phyloP scores from a whole-genome alignment of 2,113 vertebrate species.

The Periophthalmodon schlosseri region DNA sequence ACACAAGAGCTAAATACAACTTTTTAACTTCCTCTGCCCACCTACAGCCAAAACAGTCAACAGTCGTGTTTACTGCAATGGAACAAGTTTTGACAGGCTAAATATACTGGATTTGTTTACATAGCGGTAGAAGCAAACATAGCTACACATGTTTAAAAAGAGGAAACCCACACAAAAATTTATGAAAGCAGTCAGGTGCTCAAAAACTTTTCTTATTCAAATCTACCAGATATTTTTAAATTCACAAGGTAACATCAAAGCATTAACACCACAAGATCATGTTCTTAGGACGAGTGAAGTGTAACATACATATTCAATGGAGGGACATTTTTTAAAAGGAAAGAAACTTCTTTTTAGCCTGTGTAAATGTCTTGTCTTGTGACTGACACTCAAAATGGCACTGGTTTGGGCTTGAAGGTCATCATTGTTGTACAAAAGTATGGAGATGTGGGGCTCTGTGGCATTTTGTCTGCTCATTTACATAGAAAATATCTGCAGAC shows the following conservation, averaged over 20 bases:
- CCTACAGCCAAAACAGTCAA: conserved; percentile 41
- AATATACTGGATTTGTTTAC: conserved; percentile 1
- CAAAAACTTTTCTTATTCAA: background rate
- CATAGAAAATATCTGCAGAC: background rate
- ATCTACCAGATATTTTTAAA: background rate
- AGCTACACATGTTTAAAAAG: background rate
- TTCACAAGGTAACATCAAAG: background rate
- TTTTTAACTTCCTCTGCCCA: conserved; percentile 55
- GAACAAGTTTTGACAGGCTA: background rate
- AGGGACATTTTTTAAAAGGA: background rate
- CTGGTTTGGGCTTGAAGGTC: conserved; percentile 8
- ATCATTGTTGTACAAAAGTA: background rate
- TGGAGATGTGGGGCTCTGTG: background rate
- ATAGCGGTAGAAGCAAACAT: background rate
- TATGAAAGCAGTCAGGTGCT: background rate
- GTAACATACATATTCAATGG: background rate
- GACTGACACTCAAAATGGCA: conserved; percentile 4
- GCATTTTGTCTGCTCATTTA: conserved; percentile 3
- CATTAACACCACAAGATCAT: background rate
- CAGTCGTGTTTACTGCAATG: background rate
- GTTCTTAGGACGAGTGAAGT: background rate
- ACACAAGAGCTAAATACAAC: conserved; percentile 54
- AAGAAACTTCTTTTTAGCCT: background rate
- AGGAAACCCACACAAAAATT: background rate
- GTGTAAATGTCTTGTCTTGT: conserved; percentile 4